Conservation (phyloP, 1,140 invertebrate genomes). For the Sarcophaga bullata region DNA sequence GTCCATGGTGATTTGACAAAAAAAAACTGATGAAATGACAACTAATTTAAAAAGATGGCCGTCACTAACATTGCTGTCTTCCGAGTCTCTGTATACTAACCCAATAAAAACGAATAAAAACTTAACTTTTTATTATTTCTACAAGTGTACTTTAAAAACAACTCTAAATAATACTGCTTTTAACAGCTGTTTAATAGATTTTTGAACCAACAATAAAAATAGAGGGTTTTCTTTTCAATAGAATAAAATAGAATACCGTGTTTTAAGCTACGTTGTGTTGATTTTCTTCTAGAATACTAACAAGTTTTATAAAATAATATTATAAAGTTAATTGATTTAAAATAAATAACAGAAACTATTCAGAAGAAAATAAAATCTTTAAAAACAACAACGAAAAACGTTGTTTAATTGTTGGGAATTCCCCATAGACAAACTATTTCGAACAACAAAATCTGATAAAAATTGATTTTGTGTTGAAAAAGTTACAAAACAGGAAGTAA, state of each 20-base stretch:
- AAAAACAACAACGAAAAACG: neutral
- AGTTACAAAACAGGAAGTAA: constrained; percentile 33
- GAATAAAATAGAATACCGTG: neutral
- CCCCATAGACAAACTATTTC: neutral
- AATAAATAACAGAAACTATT: neutral
- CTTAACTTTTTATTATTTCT: neutral
- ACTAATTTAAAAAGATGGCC: no score
- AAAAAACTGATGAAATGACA: no score
- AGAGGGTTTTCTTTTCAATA: neutral
- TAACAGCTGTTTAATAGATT: neutral
- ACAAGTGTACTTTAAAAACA: neutral
- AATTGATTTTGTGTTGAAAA: neutral
- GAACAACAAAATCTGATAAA: neutral
- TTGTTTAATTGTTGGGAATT: neutral
- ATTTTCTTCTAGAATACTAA: constrained; percentile 2
- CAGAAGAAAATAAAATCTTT: neutral
- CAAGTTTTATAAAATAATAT: neutral
- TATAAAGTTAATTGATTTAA: neutral
- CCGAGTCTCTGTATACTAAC: no score
- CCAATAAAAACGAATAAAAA: no score
- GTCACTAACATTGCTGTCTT: no score
- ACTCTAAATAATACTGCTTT: neutral
- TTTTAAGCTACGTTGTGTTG: neutral
- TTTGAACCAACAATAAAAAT: neutral
- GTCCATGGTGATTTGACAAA: no score